A percentile compares a stretch with the other conserved stretches of the same genome.
phyloP scores from a whole-genome alignment of 2,797 vertebrate species.

The Dicrostonyx torquatus region DNA sequence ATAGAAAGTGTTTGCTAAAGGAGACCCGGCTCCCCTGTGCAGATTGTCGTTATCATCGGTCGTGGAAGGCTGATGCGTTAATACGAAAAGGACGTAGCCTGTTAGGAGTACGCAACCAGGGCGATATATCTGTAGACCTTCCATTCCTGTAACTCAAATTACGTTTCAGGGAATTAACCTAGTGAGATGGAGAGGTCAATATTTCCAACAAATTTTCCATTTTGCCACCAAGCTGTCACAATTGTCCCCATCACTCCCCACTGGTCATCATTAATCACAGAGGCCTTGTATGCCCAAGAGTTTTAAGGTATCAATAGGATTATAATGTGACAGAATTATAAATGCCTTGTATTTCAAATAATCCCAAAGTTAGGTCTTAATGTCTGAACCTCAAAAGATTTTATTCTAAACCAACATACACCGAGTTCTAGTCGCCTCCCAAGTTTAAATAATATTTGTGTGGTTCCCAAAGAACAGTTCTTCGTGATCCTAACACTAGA shows the following conservation, averaged over 20 bases:
- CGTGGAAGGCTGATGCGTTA: not conserved
- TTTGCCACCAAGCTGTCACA: not conserved
- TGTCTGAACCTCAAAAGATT: slow-evolving; percentile 51
- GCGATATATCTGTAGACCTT: not conserved
- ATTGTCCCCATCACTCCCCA: not conserved
- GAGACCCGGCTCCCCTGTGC: not conserved
- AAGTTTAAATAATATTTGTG: not conserved
- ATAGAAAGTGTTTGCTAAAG: slow-evolving; percentile 25
- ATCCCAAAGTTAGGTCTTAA: slow-evolving; percentile 32
- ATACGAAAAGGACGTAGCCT: not conserved
- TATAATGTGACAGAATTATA: not conserved
- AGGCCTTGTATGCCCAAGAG: not conserved
- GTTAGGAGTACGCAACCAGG: not conserved
- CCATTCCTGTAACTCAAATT: not conserved
- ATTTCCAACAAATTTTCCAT: slow-evolving; percentile 43
- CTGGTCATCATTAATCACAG: not conserved
- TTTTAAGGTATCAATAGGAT: accelerated
- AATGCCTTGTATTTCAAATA: slow-evolving; percentile 29
- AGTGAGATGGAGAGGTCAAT: not conserved
- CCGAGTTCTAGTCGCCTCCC: not conserved
- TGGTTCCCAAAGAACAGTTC: not conserved
- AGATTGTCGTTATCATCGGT: not conserved
- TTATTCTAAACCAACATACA: slow-evolving; percentile 1
- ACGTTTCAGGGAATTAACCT: slow-evolving; percentile 31
- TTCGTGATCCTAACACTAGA: not conserved